Evolutionary conservation across 2,113 vertebrate species (phyloP).

Genomic region (Cyphomyrus plagiostoma): DNA sequence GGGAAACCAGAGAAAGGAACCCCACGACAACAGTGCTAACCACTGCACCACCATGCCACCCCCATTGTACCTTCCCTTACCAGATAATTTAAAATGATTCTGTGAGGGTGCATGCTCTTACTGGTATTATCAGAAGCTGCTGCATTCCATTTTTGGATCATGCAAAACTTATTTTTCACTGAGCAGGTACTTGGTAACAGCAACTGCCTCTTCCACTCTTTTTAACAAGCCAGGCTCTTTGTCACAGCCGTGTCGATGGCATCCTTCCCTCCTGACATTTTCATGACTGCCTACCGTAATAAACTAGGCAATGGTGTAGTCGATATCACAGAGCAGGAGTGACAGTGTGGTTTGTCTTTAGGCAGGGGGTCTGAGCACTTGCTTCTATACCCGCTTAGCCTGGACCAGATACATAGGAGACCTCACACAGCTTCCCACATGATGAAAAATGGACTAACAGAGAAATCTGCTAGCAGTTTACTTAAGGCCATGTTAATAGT

Average conservation of each 20-base stretch:
- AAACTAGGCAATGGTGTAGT: not conserved
- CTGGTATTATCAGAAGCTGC: not conserved
- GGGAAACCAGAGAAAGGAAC: too few relatives aligned
- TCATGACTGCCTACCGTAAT: not conserved
- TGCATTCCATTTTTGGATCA: not conserved
- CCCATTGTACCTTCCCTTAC: not conserved
- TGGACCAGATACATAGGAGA: not conserved
- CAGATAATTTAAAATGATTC: not conserved
- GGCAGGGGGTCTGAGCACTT: not conserved
- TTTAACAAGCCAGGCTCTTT: not conserved
- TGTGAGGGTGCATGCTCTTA: not conserved
- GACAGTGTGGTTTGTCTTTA: not conserved
- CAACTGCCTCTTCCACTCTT: not conserved
- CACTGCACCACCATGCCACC: too few relatives aligned
- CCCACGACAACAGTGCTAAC: too few relatives aligned
- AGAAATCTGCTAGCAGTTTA: not conserved
- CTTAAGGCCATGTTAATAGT: too few relatives aligned
- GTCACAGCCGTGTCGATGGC: not conserved
- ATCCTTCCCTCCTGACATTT: not conserved
- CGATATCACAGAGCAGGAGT: not conserved
- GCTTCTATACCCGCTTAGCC: not conserved
- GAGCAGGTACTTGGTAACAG: not conserved
- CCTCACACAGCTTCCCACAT: not conserved
- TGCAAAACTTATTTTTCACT: not conserved
- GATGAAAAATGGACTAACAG: not conserved